Conservation (phyloP, 2,888 invertebrate genomes). For the Drosophila tanythrix region DNA sequence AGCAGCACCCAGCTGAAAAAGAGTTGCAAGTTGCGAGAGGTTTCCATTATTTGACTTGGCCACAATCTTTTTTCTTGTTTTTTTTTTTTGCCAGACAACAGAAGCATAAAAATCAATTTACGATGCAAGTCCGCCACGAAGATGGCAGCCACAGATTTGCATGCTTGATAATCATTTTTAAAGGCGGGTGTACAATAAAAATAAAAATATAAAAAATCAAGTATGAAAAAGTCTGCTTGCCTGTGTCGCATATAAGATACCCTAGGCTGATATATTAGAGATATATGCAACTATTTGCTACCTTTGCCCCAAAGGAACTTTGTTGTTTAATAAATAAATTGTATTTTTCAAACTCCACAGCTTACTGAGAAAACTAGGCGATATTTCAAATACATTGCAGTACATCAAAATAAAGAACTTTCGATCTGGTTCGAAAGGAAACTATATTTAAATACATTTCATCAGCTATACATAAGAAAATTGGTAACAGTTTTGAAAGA, state of each 20-base stretch:
- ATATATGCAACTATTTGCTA: background rate
- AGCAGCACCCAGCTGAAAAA: constrained; percentile 50
- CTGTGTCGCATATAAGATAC: background rate
- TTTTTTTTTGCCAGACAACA: constrained; percentile 45
- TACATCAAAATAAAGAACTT: background rate
- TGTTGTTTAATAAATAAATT: background rate
- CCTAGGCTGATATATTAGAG: background rate
- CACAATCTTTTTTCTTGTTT: constrained; percentile 8
- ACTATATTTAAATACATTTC: background rate
- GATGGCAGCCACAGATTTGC: constrained; percentile 72
- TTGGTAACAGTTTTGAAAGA: background rate
- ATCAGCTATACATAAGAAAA: background rate
- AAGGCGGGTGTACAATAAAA: constrained; percentile 33
- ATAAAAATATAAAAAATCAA: background rate
- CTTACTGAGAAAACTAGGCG: background rate
- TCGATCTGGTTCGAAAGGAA: fast-evolving
- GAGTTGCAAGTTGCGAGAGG: constrained; percentile 7
- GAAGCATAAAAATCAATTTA: constrained; percentile 79
- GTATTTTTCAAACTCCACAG: background rate
- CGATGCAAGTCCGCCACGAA: constrained; percentile 67
- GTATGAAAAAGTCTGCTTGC: background rate
- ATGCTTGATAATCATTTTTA: constrained; percentile 82
- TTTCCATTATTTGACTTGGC: constrained; percentile 46
- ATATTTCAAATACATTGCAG: background rate
- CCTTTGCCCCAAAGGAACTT: background rate